Percentiles rank a stretch among this genome's conserved stretches.
Evolutionary conservation across 2,888 invertebrate species (phyloP).

Genomic region (Leptopilina syphax): DNA sequence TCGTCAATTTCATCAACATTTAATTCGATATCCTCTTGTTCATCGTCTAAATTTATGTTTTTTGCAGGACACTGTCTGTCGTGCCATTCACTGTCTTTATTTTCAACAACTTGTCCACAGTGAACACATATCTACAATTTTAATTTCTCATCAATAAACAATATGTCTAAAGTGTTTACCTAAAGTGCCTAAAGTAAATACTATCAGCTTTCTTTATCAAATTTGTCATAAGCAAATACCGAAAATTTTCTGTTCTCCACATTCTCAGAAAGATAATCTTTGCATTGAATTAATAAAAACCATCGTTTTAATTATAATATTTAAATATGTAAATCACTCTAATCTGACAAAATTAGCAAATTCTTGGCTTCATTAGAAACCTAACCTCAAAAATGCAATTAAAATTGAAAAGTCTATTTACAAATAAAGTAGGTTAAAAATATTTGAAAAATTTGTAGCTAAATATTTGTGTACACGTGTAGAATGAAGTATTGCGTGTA

Average conservation of each 20-base stretch:
- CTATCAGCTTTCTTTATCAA: background rate
- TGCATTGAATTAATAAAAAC: no score
- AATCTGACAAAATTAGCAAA: background rate
- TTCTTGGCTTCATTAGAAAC: background rate
- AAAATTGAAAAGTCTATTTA: background rate
- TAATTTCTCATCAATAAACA: background rate
- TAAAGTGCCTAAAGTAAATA: background rate
- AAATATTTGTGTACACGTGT: background rate
- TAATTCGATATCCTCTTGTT: constrained; percentile 14
- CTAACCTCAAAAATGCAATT: background rate
- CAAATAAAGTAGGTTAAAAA: background rate
- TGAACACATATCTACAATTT: constrained; percentile 23
- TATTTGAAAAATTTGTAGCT: background rate
- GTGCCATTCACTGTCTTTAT: constrained; percentile 39
- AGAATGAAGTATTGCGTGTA: background rate
- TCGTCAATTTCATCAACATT: constrained; percentile 30
- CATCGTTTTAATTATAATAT: no score
- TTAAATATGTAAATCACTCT: no score
- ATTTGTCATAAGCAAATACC: no score
- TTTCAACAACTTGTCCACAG: constrained; percentile 38
- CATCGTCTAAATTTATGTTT: constrained; percentile 20
- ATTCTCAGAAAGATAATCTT: no score
- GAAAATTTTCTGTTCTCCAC: no score
- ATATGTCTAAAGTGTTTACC: background rate
- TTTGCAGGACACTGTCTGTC: constrained; percentile 26